Percentiles rank a stretch among this genome's conserved stretches.
phyloP scores from a whole-genome alignment of 2,113 vertebrate species.

The Sebastes fasciatus region DNA sequence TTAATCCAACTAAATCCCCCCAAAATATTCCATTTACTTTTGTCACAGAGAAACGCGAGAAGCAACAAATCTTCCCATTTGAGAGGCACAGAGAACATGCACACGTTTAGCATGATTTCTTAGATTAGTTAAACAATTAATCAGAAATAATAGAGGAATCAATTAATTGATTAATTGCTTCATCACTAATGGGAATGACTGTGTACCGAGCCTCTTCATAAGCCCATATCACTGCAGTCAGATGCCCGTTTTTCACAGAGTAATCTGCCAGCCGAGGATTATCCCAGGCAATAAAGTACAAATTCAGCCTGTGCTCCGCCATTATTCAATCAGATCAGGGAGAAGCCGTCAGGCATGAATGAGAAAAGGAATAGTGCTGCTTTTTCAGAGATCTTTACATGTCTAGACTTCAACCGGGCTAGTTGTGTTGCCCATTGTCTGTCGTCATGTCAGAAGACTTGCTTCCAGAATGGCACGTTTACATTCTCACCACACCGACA shows the following conservation, averaged over 20 bases:
- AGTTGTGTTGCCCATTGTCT: slow-evolving; percentile 34
- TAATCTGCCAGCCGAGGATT: not conserved
- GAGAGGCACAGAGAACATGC: too few species aligned
- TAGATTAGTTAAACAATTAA: not conserved
- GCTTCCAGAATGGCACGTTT: slow-evolving; percentile 32
- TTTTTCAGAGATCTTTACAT: not conserved
- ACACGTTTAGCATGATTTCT: not conserved
- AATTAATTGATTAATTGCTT: not conserved
- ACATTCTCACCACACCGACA: slow-evolving; percentile 38
- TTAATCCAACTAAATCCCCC: not conserved
- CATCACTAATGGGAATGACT: not conserved
- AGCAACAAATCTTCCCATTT: not conserved
- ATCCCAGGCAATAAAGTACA: slow-evolving; percentile 26
- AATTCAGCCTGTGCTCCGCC: not conserved
- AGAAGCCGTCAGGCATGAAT: not conserved
- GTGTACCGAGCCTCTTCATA: not conserved
- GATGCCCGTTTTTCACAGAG: not conserved
- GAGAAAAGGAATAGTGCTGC: not conserved
- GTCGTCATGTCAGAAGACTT: slow-evolving; percentile 42
- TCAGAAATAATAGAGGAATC: not conserved
- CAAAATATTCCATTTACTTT: not conserved
- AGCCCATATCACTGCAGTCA: not conserved
- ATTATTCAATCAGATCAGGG: slow-evolving; percentile 46
- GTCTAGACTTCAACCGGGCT: not conserved
- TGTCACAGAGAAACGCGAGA: not conserved